Evolutionary conservation across 2,888 invertebrate species (phyloP), one percentile per base, ranked within the genome.

Genomic region (Eupithecia subumbrata): DNA sequence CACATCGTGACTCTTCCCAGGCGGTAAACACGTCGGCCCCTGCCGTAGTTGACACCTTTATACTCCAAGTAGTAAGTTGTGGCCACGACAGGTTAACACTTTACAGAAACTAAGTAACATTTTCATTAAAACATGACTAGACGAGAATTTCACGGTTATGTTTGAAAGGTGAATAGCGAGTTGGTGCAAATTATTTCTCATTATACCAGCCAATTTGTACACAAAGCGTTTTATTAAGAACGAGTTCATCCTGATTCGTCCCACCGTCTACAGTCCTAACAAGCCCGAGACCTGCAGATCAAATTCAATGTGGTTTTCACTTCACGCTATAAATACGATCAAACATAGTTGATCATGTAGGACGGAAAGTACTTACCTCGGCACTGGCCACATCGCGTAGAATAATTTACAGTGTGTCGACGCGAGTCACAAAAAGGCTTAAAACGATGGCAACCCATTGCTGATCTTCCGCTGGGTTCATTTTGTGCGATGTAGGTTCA

Each of bases 31-130:
- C 60, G 60, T 60, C 60, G 60, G 25, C 60, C 25, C 25, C 60
- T 60, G 60, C 22, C 60, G 14, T 25, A 60, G 60, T 22, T 60
- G 60, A 14, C 60, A 60, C 60, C 22, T 60, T 60, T 25, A 60
- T 60, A 60, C 60, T 14, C 12, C 60, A 25, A 60, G 22, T 22
- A 22, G 60, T 22, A 60, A 12, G 22, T 25, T 60, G 5, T 60
- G 25, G 60, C 25, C 14, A 56, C 52, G 52, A 22, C 52, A 60
- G 60, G 60, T 60, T 60, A 60, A 60, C 60, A 60, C 60, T 22
- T 56, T 60, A 11, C 25, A 14, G 60, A 60, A 60, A 60, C 60
- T 25, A 25, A 25, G 25, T 25, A 60, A 60, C 12, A 60, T 60
- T 60, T 60, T 60, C 22, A 25, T 25, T 25, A 60, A 14, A 25